Evolutionary conservation across 2,888 invertebrate species (phyloP), one percentile per base, ranked within the genome.

Genomic region (Aspidapion aeneum): DNA sequence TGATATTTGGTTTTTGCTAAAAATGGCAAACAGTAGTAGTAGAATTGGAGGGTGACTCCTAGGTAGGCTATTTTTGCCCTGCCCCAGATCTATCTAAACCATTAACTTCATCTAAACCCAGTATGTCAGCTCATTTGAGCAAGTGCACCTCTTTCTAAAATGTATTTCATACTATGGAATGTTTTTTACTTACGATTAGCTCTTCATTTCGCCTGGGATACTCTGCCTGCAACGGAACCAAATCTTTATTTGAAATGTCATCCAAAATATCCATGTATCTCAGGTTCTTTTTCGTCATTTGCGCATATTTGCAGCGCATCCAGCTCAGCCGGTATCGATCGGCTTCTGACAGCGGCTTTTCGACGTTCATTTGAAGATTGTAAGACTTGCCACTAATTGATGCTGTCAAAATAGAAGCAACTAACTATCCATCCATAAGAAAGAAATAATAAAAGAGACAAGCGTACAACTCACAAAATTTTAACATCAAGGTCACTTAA

Each of bases 211-310:
- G 68, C 49, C 75, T 65, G 1, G 75, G 75, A 63, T 76, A 76
- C 67, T 76, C 76, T 0, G 74, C 64, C 57, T 70, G 67, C 50
- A 76, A 63, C 0, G 76, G 76, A 19, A 70, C 35, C 35, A 76
- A 50, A 62, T 76, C 76, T 35, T 66, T 69, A 50, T 67, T 62
- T 2, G 72, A 70, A n/a, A 76, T 62, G 55, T 75, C 74, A 61
- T 76, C 75, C 21, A 76, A 64, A 17, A 75, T 74, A 58, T 75
- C 74, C 64, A 69, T 68, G 63, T 63, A 70, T 20, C 69, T 65
- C 7, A 74, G 60, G 55, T 64, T 68, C 55, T 66, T 64, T 1
- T 61, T 57, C 9, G 62, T 68, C 21, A 66, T 52, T 56, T 69
- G 66, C 5, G 62, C 52, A 19, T 63, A 63, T 64, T 67, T 70